Evolutionary conservation across 1,140 invertebrate genomes (phyloP), one percentile per base, ranked within the genome.

Genomic region (Pentalonia nigronervosa): DNA sequence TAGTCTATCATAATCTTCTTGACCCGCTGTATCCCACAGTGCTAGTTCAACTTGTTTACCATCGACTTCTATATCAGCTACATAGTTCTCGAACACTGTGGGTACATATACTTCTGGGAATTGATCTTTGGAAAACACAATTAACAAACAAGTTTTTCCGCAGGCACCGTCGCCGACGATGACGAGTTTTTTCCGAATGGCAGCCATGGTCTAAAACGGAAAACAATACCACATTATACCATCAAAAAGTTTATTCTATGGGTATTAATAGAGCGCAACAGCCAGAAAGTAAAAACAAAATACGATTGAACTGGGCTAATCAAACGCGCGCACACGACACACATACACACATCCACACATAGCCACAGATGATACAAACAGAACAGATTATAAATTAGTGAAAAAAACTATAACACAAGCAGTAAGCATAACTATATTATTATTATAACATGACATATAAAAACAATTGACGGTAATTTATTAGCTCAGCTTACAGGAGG

Each of bases 121-220:
- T 96, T 99, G 98, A 96, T 99, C 98, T 96, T 99, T 99, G 95
- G 98, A 99, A 96, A 99, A 99, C 94, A 99, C 98, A 95, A 99
- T 99, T 94, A 99, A 97, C 94, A 99, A 96, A 96, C 98, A 99
- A 95, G 99, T 99, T 97, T 99, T 99, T 96, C 99, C 99, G 96
- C 99, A 99, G 94, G 99, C 99, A 96, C 99, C 99, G 96, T 99
- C 99, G 95, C 99, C 99, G 94, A 99, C 99, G 95, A 99, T 99
- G 95, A 99, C 99, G 96, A 99, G 96, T 97, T 99, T 99, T 97
- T 99, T 99, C 95, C 99, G 97, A 96, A 99, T 99, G 95, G 98
- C 98, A 96, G 98, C 98, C 99, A 99, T 99, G n/a, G 11, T 67
- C 89, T 90, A 90, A 67, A 90, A 60, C 11, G 0, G 45, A 67